Evolutionary conservation across 2,113 vertebrate genomes (phyloP), one percentile per base, ranked within the genome.

Genomic region (Ictidomys tridecemlineatus): DNA sequence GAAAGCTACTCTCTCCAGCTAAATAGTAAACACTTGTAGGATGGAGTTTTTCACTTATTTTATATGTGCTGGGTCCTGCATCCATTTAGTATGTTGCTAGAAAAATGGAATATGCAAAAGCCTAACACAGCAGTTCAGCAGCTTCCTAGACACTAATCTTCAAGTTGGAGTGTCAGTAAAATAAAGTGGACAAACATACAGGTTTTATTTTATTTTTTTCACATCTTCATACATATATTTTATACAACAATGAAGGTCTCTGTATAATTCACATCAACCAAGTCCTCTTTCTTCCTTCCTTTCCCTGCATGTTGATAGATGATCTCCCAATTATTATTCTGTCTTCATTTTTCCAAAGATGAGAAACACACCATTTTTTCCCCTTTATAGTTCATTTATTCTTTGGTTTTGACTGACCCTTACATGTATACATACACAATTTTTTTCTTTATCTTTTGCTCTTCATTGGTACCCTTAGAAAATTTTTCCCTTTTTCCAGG

Each of bases 391-490:
- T 37, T 85, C 7, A 30, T 4, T 32, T 72, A 22, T 51, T 85
- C 28, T 95, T 92, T 87, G 51, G 24, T 3, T 79, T 13, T 79
- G 7, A 58, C 26, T 92, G 34, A 76, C 51, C 18, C 20, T 89
- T 67, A 70, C 45, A 80, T 4, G 53, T 51, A 26, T n/a, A 4
- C 37, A 0, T 39, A 39, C 53, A 16, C 32, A 45, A n/a, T 76
- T 85, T 91, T 11, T 76, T 48, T 11, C 8, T 90, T 92, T 93
- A 12, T 8, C n/a, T 67, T 83, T 80, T 65, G 34, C 39, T 91
- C 69, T 73, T 86, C 34, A 17, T 17, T 73, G 30, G 48, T 20
- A 92, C 28, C 10, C 0, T 80, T 34, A 67, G 51, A 2, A 9
- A 8, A 7, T n/a, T 10, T 67, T 51, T 24, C 26, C 17, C 6